Evolutionary conservation across 2,888 invertebrate genomes (phyloP).

Genomic region (Eugnorisma glareosa): DNA sequence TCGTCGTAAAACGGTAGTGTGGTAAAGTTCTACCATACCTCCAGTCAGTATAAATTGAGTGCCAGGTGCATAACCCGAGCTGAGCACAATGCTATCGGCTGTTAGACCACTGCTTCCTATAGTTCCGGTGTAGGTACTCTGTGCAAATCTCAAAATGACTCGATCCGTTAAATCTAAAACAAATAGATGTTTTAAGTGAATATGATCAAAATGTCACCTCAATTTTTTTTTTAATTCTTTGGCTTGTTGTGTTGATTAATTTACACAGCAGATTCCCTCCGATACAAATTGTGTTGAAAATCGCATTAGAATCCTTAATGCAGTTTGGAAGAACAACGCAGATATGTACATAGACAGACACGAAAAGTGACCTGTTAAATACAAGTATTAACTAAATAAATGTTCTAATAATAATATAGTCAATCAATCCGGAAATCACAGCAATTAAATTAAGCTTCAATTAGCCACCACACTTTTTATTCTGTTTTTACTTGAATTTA

Average conservation of each 20-base stretch:
- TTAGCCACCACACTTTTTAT: neutral
- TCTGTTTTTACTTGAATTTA: no score
- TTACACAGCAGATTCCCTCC: neutral
- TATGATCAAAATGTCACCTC: neutral
- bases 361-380: neutral
- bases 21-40: slow-evolving; percentile 72
- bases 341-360: neutral
- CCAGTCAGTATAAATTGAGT: slow-evolving; percentile 75
- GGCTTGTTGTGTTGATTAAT: neutral
- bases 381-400: neutral
- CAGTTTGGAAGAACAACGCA: no score
- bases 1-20: neutral
- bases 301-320: no score
- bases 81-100: slow-evolving; percentile 73
- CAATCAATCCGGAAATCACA: neutral
- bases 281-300: no score
- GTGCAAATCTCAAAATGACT: slow-evolving; percentile 75
- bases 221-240: neutral
- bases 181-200: neutral
- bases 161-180: slow-evolving; percentile 28
- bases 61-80: slow-evolving; percentile 71
- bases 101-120: slow-evolving; percentile 69
- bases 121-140: slow-evolving; percentile 75
- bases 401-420: neutral
- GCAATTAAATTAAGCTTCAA: neutral